phyloP scores from a whole-genome alignment of 2,888 invertebrate species.

The Epiblema foenella region DNA sequence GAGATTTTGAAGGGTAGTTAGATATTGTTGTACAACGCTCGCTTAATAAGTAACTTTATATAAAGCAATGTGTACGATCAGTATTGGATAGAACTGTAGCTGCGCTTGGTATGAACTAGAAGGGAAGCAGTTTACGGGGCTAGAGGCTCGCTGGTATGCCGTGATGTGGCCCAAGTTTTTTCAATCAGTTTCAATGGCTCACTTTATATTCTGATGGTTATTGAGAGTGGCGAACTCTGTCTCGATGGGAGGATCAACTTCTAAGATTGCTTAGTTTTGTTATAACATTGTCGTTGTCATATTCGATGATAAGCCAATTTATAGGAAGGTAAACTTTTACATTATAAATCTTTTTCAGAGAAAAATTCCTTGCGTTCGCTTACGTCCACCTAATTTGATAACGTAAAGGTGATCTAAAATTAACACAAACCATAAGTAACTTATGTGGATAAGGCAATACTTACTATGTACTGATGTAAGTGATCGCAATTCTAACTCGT shows the following conservation, averaged over 20 bases:
- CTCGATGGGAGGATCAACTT: slow-evolving; percentile 36
- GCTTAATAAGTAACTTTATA: neutral
- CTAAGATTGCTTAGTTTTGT: slow-evolving; percentile 31
- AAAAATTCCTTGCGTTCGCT: neutral
- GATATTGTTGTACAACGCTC: slow-evolving; percentile 14
- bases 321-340: neutral
- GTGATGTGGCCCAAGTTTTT: slow-evolving; percentile 57
- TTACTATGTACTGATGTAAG: too few relatives aligned
- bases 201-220: slow-evolving; percentile 73
- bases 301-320: neutral
- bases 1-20: neutral
- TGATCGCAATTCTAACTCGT: neutral
- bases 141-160: slow-evolving; percentile 34
- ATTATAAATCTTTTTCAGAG: neutral
- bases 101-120: neutral
- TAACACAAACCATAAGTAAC: too few relatives aligned
- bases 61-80: neutral
- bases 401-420: too few relatives aligned
- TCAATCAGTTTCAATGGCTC: slow-evolving; percentile 70
- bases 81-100: slow-evolving; percentile 9
- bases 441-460: too few relatives aligned
- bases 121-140: neutral
- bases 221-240: slow-evolving; percentile 61
- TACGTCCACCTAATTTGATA: too few relatives aligned
- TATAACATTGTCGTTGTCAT: slow-evolving; percentile 27